Evolutionary conservation across 1,140 invertebrate genomes (phyloP).

Genomic region (Formica selysi): DNA sequence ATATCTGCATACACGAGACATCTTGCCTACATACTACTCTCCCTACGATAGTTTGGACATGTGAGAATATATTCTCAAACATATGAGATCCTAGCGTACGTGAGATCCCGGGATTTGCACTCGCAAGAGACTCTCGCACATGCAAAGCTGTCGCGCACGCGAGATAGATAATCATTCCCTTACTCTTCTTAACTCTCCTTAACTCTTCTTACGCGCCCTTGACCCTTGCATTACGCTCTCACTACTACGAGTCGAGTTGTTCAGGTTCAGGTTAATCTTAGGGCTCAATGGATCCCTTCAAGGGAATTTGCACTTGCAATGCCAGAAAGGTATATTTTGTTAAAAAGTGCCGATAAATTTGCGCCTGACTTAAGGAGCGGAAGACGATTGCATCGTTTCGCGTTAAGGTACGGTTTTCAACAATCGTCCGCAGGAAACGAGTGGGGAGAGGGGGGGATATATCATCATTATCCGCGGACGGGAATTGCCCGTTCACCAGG

Average conservation of each 20-base stretch:
- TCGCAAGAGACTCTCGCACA: neutral
- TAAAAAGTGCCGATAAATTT: constrained; percentile 70
- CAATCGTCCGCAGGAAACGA: constrained; percentile 67
- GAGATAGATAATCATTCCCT: constrained; percentile 8
- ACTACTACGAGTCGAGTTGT: constrained; percentile 35
- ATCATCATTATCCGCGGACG: constrained; percentile 60
- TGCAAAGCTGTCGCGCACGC: constrained; percentile 5
- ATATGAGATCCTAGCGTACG: neutral
- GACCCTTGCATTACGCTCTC: neutral
- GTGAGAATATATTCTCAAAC: neutral
- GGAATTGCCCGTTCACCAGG: constrained; percentile 54
- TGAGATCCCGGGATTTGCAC: constrained; percentile 8
- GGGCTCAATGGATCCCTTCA: constrained; percentile 37
- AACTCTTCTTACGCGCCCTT: neutral
- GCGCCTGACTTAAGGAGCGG: constrained; percentile 53
- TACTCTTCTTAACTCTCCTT: neutral
- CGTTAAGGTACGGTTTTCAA: constrained; percentile 57
- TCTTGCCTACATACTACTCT: neutral
- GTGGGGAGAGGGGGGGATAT: constrained; percentile 5
- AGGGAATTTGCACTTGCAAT: constrained; percentile 12
- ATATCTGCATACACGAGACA: neutral
- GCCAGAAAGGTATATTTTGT: neutral
- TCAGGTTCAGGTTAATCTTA: constrained; percentile 23
- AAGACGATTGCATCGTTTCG: constrained; percentile 72
- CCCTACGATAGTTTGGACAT: neutral